A percentile compares a stretch with the other conserved stretches of the same genome.
These are phyloP conservation scores for Cerastis leucographa DNA, from an alignment of 2,888 invertebrate genomes.

Conservation along the genomic window DNA sequence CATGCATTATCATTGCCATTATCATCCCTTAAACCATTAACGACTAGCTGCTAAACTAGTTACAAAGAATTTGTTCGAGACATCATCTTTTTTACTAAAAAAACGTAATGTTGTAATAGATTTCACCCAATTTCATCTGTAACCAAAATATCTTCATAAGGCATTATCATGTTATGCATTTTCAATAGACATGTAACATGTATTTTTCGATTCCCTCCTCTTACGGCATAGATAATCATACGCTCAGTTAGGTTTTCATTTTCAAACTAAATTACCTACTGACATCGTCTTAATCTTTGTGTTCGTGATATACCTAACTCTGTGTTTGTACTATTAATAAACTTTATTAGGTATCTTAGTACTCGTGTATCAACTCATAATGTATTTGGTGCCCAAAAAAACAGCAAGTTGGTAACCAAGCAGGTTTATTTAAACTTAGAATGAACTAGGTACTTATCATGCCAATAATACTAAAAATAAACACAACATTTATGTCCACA, in stretches of 20 bases:
- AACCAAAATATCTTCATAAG: too few species aligned
- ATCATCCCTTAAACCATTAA: too few species aligned
- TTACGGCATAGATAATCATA: constrained; percentile 30
- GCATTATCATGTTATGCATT: constrained; percentile 9
- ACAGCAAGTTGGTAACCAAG: background rate
- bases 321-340: background rate
- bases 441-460: background rate
- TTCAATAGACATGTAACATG: constrained; percentile 11
- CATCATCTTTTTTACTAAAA: background rate
- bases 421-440: background rate
- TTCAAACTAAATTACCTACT: constrained; percentile 40
- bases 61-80: too few species aligned
- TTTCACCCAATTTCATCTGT: background rate
- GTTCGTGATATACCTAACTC: background rate
- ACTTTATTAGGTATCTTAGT: background rate
- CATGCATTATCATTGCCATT: too few species aligned
- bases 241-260: constrained; percentile 37
- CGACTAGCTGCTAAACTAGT: too few species aligned
- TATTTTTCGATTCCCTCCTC: constrained; percentile 17
- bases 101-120: background rate
- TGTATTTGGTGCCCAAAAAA: background rate
- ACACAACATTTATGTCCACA: background rate
- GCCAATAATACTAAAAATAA: background rate
- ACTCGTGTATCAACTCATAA: background rate
- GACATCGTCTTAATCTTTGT: constrained; percentile 28